Evolutionary conservation across 2,888 invertebrate species (phyloP), one percentile per base, ranked within the genome.

Genomic region (Caenorhabditis imperialis): DNA sequence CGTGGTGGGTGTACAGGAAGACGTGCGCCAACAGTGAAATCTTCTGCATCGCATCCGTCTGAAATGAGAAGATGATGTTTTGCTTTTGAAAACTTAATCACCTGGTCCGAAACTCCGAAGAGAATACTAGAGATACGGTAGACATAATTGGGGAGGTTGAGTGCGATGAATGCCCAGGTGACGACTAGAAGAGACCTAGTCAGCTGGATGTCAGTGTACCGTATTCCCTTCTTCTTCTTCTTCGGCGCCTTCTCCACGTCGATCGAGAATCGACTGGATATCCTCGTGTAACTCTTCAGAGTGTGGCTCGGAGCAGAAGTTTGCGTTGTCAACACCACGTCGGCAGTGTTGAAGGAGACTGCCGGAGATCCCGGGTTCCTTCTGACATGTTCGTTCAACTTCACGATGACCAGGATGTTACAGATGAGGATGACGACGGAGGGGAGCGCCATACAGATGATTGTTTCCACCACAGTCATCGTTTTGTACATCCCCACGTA

Each of bases 1-100:
- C 86, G 60, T 86, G 86, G 61, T 86, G 86, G 10, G 85, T 83
- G 79, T 86, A 86, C 38, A 85, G 77, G 35, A 85, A 78, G 1
- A 85, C 76, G 60, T 85, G 84, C 23, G 84, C 84, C 7, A 79
- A 57, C 14, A 84, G 65, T 1, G 83, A 80, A 16, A 83, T 69
- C 25, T 74, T 67, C 40, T 82, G 78, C 81, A 84, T 81, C 5
- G 44, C 27, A 2, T 50, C 47, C 12, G 55, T 53, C 77, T 77
- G 74, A 73, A 67, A 47, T 12, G 6, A 14, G 16, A 30, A 10
- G 22, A 33, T 27, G 30, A 40, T 7, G 12, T 7, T 22, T 51
- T 40, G 30, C n/a, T 27, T 7, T 53, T 37, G 23, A 51, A 51
- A 37, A 37, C 8, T 50, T 30, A 20, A n/a, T 48, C 18, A 16